Evolutionary conservation across 2,113 vertebrate genomes (phyloP), one percentile per base, ranked within the genome.

Genomic region (Oplegnathus fasciatus): DNA sequence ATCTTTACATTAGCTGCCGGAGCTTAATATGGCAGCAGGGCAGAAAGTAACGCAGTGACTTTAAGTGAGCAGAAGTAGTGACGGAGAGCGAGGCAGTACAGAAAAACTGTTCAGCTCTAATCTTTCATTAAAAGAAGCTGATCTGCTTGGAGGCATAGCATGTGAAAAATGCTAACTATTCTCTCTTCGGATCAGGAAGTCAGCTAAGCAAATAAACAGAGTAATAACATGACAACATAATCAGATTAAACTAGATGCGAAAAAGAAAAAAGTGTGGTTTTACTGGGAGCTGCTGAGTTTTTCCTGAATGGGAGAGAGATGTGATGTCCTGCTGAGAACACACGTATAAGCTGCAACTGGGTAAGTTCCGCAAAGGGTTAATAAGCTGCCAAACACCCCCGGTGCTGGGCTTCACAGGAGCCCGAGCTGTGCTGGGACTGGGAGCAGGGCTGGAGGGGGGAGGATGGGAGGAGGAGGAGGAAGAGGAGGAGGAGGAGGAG

Each of bases 221-320:
- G 75, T 87, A 91, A 89, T 79, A 87, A 88, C 71, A 78, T 77
- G 85, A 86, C 81, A 82, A 76, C 64, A 76, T 85, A 87, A 90
- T 86, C 78, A 89, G 82, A 87, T 90, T 79, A 86, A 54, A 2
- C 68, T 20, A 28, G 71, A 88, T 75, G 40, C 9, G 3, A 9
- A 7, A 50, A 55, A 44, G 44, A 42, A 61, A 76, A 61, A 52
- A 76, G 50, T 1, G 54, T 40, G 26, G 58, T 30, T 75, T 73
- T 83, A 83, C 62, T 26, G 46, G 61, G 58, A 3, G 82, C 73
- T 64, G 71, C 70, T 52, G 54, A 24, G 10, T 52, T 85, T 83
- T 83, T 75, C 48, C 78, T 75, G 79, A 74, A 54, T 72, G n/a
- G 26, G 67, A 86, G 78, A 80, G 75, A 57, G 79, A 83, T 37